phyloP scores from a whole-genome alignment of 2,888 invertebrate species.

The Strigamia maritima region DNA sequence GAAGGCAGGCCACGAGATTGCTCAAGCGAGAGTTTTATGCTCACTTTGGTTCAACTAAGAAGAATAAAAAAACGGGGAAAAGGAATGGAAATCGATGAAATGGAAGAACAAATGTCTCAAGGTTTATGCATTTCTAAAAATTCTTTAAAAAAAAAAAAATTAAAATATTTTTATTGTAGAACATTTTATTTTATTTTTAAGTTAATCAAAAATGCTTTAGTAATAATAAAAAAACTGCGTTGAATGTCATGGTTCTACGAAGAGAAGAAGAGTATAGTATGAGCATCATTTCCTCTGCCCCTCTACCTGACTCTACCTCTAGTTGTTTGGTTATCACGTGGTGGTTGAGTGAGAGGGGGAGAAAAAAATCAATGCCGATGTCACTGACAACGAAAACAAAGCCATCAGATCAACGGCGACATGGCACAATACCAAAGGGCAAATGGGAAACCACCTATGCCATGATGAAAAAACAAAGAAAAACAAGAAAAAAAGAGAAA shows the following conservation, averaged over 20 bases:
- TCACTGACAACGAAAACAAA: constrained; percentile 22
- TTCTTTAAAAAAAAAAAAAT: neutral
- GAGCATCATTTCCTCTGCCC: neutral
- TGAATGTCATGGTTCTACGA: neutral
- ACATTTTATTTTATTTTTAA: neutral
- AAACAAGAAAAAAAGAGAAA: neutral
- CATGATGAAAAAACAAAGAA: neutral
- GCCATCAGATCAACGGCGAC: constrained; percentile 15
- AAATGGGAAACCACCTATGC: constrained; percentile 7
- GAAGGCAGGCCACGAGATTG: constrained; percentile 23
- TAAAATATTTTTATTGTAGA: neutral
- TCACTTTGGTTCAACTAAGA: constrained; percentile 21
- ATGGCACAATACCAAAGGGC: constrained; percentile 15
- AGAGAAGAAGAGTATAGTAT: neutral
- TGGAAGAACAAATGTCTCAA: constrained; percentile 22
- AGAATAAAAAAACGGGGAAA: neutral
- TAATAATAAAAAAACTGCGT: neutral
- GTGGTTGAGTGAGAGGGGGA: neutral
- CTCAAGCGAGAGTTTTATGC: constrained; percentile 27
- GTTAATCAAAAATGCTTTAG: neutral
- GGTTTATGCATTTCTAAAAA: neutral
- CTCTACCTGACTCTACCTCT: neutral
- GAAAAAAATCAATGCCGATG: constrained; percentile 24
- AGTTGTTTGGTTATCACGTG: constrained; percentile 13
- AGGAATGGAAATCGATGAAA: constrained; percentile 9